Percentiles rank a stretch among this genome's conserved stretches.
These are phyloP conservation scores for Polydrusus pterygomalis DNA, from an alignment of 2,888 invertebrate species.

Conservation along the genomic window DNA sequence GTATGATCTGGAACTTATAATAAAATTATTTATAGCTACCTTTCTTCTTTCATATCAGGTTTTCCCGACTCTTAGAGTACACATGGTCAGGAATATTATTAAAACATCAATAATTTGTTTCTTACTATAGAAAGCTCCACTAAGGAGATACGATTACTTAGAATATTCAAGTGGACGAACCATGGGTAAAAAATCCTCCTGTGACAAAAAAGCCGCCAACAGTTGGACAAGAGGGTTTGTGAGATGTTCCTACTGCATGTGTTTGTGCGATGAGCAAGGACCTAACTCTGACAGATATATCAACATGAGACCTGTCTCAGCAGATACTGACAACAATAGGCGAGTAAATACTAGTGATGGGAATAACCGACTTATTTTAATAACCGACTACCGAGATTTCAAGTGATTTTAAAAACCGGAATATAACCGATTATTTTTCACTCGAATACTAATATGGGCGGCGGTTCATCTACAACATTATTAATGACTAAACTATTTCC, in stretches of 20 bases:
- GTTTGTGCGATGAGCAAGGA: slow-evolving; percentile 85
- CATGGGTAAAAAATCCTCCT: slow-evolving; percentile 76
- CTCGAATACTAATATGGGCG: too few relatives aligned
- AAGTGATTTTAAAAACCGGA: too few relatives aligned
- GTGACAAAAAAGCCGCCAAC: slow-evolving; percentile 78
- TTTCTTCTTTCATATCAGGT: too few relatives aligned
- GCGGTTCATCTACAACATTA: too few relatives aligned
- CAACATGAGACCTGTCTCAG: slow-evolving; percentile 80
- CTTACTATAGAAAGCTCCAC: slow-evolving; percentile 23
- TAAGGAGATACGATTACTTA: slow-evolving; percentile 86
- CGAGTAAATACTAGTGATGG: slow-evolving; percentile 73
- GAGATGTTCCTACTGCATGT: slow-evolving; percentile 92
- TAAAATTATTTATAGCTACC: too few relatives aligned
- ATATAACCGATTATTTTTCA: too few relatives aligned
- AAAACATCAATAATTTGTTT: too few relatives aligned
- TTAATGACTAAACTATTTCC: too few relatives aligned
- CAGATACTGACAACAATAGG: slow-evolving; percentile 78
- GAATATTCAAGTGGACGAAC: slow-evolving; percentile 84
- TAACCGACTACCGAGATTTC: too few relatives aligned
- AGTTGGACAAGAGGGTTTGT: slow-evolving; percentile 93
- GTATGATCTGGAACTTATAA: slow-evolving; percentile 42
- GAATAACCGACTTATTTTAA: too few relatives aligned
- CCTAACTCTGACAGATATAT: slow-evolving; percentile 85
- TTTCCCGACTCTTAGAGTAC: too few relatives aligned
- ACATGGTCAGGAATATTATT: too few relatives aligned